Base-by-base conservation (phyloP, 2,888 invertebrate species). In the Ophonus ardosiacus region DNA sequence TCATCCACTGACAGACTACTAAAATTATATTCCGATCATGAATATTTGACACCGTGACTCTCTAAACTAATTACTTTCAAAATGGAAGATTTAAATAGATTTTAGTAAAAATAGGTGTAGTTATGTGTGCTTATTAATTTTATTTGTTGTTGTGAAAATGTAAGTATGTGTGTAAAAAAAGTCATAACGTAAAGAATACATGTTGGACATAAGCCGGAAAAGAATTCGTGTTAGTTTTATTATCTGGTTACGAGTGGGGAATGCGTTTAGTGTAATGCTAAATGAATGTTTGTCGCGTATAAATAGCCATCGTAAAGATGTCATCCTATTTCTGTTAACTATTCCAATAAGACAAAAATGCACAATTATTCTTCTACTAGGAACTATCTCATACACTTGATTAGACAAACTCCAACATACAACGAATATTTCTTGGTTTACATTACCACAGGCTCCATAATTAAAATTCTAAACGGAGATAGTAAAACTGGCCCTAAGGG, bases 201-300 rank as follows among this genome's bases (percentile, higher is more conserved):
- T 18, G 59, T 59, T 18, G 17, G 18, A 59, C 59, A 59, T 59
- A 59, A 59, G 7, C 15, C 18, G 15, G 18, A 15, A 59, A 59
- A 59, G 59, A 59, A 18, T 59, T 59, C 18, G 15, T 18, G 21
- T 10, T 63, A 13, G 63, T 68, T 68, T 68, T 68, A 68, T 68
- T 68, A 15, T 31, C 21, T 24, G 63, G 63, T 24, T 63, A 63
- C 59, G 59, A 59, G 24, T 63, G 24, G 63, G 24, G 68, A 68
- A 68, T 68, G 68, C 15, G 68, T 68, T 68, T 68, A 68, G 68
- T 68, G 38, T 38, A 68, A 68, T 68, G 38, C 68, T 68, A 68
- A 68, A 68, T 38, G 68, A 68, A 68, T 68, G 68, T 68, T 68
- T 38, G 68, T 38, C 31, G 31, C 24, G n/a, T 68, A 68, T 68